Evolutionary conservation across 1,140 invertebrate genomes (phyloP), one percentile per base, ranked within the genome.

Genomic region (Drosophila kurseongensis): DNA sequence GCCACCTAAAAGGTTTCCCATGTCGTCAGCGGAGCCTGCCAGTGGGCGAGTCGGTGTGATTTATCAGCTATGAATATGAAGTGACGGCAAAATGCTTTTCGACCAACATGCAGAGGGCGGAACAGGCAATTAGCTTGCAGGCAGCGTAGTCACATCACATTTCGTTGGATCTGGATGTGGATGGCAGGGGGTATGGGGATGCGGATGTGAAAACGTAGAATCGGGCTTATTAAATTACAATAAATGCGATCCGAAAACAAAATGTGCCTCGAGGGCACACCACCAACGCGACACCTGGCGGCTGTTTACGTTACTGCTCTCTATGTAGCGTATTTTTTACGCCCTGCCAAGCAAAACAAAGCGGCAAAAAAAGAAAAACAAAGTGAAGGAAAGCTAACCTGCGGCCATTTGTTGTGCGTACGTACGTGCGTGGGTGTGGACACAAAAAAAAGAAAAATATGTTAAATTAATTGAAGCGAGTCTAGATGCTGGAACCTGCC

Each of bases 151-250:
- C 57, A 44, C 45, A 63, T 47, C 50, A 55, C 59, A 75, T 65
- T 55, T 13, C 47, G 23, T 13, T 16, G 13, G 3, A n/a, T 32
- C 13, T 32, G 27, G n/a, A 14, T 32, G 0, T 18, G 18, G 18
- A 18, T 18, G 18, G 2, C 18, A 18, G 18, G n/a, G 14, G 32
- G 16, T 6, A 50, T 35, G 32, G 40, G 32, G 27, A 10, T 41
- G 38, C 1, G 29, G n/a, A 23, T 29, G 47, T 12, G 5, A 35
- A 13, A 36, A 63, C 57, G 58, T 48, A 59, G 61, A 65, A 57
- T 75, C 54, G 47, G 58, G 61, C 84, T 83, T 89, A 89, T 89
- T 88, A 76, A 83, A 83, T 88, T 83, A 89, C 83, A 76, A 72
- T 83, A 83, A 79, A 76, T 62, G 75, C 52, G 47, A 69, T 50